A percentile compares a stretch with the other conserved stretches of the same genome.
Evolutionary conservation across 2,113 vertebrate genomes (phyloP).

Genomic region (Poecilia latipinna): DNA sequence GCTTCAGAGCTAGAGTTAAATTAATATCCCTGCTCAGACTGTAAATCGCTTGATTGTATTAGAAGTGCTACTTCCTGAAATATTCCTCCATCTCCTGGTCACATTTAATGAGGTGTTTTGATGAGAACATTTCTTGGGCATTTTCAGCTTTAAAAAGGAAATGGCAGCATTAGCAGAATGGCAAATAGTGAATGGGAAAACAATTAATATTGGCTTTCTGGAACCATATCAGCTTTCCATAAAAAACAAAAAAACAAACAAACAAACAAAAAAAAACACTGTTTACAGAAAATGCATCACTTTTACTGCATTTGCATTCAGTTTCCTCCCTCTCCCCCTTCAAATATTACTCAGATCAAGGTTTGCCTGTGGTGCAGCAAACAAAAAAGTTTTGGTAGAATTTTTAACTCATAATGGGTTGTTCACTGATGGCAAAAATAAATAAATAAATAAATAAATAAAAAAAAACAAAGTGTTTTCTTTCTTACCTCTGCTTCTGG

Average conservation of each 20-base stretch:
- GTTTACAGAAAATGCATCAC: slow-evolving; percentile 6
- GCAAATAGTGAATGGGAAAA: slow-evolving; percentile 19
- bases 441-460: not conserved
- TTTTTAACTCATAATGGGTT: slow-evolving; percentile 9
- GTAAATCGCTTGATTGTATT: slow-evolving; percentile 40
- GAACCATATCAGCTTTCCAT: slow-evolving; percentile 4
- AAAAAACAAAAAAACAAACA: too few relatives aligned
- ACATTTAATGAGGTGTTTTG: slow-evolving; percentile 17
- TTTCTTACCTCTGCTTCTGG: slow-evolving; percentile 4
- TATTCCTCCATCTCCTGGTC: slow-evolving; percentile 22
- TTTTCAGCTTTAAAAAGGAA: slow-evolving; percentile 20
- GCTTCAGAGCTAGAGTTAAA: slow-evolving; percentile 46
- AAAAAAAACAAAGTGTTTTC: not conserved
- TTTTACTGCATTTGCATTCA: slow-evolving; percentile 1
- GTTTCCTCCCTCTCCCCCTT: not conserved
- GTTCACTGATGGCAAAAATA: not conserved
- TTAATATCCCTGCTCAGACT: slow-evolving; percentile 27
- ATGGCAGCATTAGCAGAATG: not conserved
- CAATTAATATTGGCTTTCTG: not conserved
- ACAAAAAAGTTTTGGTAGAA: not conserved
- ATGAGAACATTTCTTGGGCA: slow-evolving; percentile 9
- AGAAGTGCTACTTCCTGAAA: slow-evolving; percentile 17
- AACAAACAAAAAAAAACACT: slow-evolving; percentile 1
- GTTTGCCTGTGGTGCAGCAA: slow-evolving; percentile 18
- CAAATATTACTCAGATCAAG: not conserved